Percentiles rank a stretch among this genome's conserved stretches.
These are phyloP conservation scores for Apostichopus japonicus DNA, from an alignment of 35 echinoderm and acorn worm species.

Conservation along the genomic window DNA sequence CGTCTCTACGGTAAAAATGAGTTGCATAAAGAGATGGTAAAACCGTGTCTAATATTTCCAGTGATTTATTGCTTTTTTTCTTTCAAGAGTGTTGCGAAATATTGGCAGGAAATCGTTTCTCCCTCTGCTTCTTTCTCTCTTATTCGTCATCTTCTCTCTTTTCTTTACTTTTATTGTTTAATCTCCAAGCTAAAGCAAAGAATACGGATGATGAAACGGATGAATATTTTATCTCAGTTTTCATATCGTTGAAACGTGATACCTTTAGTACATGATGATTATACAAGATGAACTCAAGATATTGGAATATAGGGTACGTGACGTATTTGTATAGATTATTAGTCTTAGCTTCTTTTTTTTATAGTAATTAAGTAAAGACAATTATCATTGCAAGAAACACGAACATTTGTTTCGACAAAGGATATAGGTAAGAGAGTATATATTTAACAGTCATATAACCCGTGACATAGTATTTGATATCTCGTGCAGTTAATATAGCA, in stretches of 20 bases:
- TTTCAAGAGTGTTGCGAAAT: conserved; percentile 7
- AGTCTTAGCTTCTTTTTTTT: too few species aligned
- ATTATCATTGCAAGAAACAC: too few species aligned
- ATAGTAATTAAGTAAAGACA: too few species aligned
- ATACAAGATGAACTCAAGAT: neutral
- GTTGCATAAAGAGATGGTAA: neutral
- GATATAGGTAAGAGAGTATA: too few species aligned
- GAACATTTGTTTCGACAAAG: too few species aligned
- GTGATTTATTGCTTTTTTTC: neutral
- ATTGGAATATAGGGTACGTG: neutral
- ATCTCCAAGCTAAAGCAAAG: neutral
- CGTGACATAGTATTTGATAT: too few species aligned
- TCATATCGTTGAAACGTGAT: neutral
- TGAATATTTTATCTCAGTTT: neutral
- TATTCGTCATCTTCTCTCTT: neutral
- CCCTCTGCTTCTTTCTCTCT: neutral
- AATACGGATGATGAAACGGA: neutral
- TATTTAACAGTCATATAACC: too few species aligned
- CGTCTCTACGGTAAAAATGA: neutral
- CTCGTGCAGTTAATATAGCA: too few species aligned
- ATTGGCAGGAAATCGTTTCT: neutral
- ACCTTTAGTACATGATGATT: neutral
- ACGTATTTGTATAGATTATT: too few species aligned
- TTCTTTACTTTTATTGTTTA: conserved; percentile 8
- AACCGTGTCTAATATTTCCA: neutral